Percentiles rank a stretch among this genome's conserved stretches.
phyloP scores from a whole-genome alignment of 2,888 invertebrate species.

The Mesodorylaimus sp. region DNA sequence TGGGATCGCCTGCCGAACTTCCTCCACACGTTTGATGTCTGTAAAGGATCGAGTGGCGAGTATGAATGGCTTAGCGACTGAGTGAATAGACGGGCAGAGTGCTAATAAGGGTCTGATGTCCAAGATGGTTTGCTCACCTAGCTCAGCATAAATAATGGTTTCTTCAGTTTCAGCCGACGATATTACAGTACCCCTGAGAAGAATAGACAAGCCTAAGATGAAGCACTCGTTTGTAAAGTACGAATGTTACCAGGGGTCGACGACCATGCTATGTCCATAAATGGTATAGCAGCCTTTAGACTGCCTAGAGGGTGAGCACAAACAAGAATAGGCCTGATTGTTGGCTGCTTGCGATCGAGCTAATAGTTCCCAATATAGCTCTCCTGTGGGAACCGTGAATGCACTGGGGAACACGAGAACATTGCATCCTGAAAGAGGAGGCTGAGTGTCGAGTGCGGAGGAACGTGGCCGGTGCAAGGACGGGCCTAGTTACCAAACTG shows the following conservation, averaged over 20 bases:
- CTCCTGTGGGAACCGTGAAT: slow-evolving; percentile 89
- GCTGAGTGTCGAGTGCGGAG: no score
- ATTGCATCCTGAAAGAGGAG: no score
- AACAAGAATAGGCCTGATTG: slow-evolving; percentile 64
- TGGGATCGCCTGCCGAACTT: slow-evolving; percentile 66
- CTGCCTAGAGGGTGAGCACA: slow-evolving; percentile 63
- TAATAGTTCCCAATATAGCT: slow-evolving; percentile 73
- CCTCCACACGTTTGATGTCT: slow-evolving; percentile 53
- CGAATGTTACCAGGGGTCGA: slow-evolving; percentile 54
- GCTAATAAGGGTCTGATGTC: no score
- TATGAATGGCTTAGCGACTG: no score
- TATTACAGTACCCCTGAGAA: slow-evolving; percentile 46
- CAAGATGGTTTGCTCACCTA: slow-evolving; percentile 55
- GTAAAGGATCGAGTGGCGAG: slow-evolving; percentile 30
- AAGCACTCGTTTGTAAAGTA: neutral
- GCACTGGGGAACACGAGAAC: slow-evolving; percentile 78
- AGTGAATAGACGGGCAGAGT: no score
- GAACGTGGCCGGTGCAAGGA: no score
- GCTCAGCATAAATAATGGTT: slow-evolving; percentile 50
- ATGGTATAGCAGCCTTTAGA: slow-evolving; percentile 53
- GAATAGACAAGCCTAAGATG: neutral
- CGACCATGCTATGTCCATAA: slow-evolving; percentile 66
- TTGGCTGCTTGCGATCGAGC: slow-evolving; percentile 63
- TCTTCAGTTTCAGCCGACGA: slow-evolving; percentile 50
- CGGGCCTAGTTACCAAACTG: no score